Base-by-base conservation (phyloP, 2,797 vertebrate genomes). In the Karalla daura region DNA sequence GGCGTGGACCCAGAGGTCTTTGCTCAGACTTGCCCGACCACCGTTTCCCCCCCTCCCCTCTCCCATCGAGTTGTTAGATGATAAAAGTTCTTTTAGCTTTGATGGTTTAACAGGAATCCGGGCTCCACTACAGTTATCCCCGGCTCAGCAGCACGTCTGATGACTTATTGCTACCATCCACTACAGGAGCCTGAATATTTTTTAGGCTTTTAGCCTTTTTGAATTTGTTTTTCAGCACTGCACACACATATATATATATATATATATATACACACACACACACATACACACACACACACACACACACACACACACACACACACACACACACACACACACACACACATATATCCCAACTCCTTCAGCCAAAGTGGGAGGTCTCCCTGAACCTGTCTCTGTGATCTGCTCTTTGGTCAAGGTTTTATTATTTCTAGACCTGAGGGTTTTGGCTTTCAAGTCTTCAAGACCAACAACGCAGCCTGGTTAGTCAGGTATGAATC, bases 21-120 rank as follows among this genome's bases (percentile, higher is more conserved):
- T 84, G 87, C 76, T 83, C 70, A 87, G 83, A 84, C 89, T 80
- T 67, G 86, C 83, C 64, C 62, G 37, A 56, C 66, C 64, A 32
- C 64, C 9, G 10, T 58, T 40, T 70, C 61, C 70, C 44, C 63
- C 62, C 45, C 63, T 23, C 49, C 35, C 61, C 52, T 50, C 59
- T 54, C n/a, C n/a, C 44, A 7, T 67, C 15, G n/a, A 74, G 63
- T 60, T 23, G 12, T 75, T 56, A 63, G 44, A 50, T 52, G 63
- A 77, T 46, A 41, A 49, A 82, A 43, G 60, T 79, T 53, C 64
- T 79, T 28, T 56, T 11, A 65, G 63, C 81, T 86, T 86, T 79
- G 80, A 89, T 83, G 54, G 47, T 68, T 86, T 82, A 63, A 72
- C 59, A 66, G 72, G 74, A 81, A 59, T 80, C 49, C 63, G 79